Percentiles rank a stretch among this genome's conserved stretches.
phyloP scores from a whole-genome alignment of 1,140 invertebrate species.

The Hycleus phaleratus region DNA sequence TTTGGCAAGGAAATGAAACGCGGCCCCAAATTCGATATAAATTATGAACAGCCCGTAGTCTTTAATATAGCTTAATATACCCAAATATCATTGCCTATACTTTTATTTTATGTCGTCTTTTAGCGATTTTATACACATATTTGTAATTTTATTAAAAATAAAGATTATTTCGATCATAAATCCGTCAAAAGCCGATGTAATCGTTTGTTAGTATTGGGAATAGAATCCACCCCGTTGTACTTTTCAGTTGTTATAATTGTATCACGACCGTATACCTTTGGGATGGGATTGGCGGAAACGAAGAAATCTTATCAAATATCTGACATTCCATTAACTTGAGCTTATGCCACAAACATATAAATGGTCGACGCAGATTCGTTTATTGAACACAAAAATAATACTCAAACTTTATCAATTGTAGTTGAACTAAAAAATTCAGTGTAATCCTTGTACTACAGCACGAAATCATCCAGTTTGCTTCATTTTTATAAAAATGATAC shows the following conservation, averaged over 20 bases:
- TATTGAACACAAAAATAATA: too few species aligned
- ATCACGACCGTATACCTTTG: constrained; percentile 16
- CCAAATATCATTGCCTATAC: not conserved
- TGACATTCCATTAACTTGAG: constrained; percentile 19
- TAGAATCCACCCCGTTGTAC: constrained; percentile 1
- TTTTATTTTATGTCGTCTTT: too few species aligned
- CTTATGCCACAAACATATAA: constrained; percentile 15
- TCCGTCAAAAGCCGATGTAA: too few species aligned
- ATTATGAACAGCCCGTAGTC: constrained; percentile 6
- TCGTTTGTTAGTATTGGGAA: not conserved
- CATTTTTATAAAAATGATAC: constrained; percentile 28
- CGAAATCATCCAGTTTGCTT: constrained; percentile 28
- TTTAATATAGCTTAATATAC: constrained; percentile 5
- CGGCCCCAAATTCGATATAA: not conserved
- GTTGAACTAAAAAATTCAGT: too few species aligned
- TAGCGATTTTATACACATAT: too few species aligned
- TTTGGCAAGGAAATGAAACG: constrained; percentile 6
- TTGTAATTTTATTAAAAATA: too few species aligned
- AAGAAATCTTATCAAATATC: constrained; percentile 16
- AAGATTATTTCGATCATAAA: too few species aligned
- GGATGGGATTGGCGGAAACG: constrained; percentile 10
- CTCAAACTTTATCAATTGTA: too few species aligned
- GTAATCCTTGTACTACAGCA: not conserved
- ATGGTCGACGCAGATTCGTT: not conserved
- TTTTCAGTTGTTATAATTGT: constrained; percentile 22